Conservation (phyloP, 1,140 invertebrate species). For the Drosophila persimilis region DNA sequence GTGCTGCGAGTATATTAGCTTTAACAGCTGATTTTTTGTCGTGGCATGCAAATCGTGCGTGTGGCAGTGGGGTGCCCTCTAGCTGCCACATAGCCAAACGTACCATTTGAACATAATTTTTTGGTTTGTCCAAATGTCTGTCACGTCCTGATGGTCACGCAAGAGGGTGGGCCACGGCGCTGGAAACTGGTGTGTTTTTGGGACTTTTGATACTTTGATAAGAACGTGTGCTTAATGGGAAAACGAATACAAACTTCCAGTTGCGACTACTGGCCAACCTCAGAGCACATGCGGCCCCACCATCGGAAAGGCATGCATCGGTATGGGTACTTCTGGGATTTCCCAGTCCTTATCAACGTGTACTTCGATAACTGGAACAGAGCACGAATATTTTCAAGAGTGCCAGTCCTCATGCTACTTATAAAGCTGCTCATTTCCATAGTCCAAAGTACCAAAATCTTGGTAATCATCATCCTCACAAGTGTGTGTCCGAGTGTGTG, state of each 20-base stretch:
- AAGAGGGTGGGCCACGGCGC: background rate
- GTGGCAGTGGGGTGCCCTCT: background rate
- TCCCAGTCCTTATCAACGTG: too few relatives aligned
- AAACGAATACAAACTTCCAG: too few relatives aligned
- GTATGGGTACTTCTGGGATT: too few relatives aligned
- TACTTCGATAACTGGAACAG: too few relatives aligned
- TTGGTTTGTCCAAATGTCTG: constrained; percentile 13
- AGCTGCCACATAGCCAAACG: background rate
- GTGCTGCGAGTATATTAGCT: constrained; percentile 27
- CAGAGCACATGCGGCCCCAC: too few relatives aligned
- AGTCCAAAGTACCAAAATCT: constrained; percentile 1
- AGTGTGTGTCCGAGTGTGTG: constrained; percentile 2
- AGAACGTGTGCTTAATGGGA: too few relatives aligned
- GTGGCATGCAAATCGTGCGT: constrained; percentile 60
- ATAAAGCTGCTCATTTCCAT: constrained; percentile 6
- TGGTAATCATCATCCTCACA: constrained; percentile 1
- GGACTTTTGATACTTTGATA: background rate
- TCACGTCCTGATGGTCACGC: too few relatives aligned
- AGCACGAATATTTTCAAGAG: too few relatives aligned
- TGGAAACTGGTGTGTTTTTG: background rate
- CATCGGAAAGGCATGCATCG: too few relatives aligned
- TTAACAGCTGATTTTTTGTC: constrained; percentile 58
- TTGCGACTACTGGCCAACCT: too few relatives aligned
- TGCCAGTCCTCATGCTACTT: background rate
- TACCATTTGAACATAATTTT: background rate